Evolutionary conservation across 2,888 invertebrate genomes (phyloP).

Genomic region (Crepidodera aurea): DNA sequence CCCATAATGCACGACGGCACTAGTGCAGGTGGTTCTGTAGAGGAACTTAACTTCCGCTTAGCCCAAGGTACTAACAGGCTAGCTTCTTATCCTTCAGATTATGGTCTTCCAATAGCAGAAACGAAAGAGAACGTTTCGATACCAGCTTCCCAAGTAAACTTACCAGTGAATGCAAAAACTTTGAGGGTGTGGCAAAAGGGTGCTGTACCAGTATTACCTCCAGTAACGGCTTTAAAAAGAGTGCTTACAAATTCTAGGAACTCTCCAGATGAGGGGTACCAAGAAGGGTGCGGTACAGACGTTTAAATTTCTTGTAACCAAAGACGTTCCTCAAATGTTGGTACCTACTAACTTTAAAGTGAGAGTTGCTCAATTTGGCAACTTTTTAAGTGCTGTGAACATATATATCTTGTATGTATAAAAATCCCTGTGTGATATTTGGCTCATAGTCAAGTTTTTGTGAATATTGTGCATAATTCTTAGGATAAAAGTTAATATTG

Average conservation of each 20-base stretch:
- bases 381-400: conserved; percentile 47
- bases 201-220: conserved; percentile 82
- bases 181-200: conserved; percentile 88
- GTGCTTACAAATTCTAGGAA: conserved; percentile 84
- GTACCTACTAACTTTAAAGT: not conserved
- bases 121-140: conserved; percentile 58
- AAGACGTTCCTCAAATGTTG: not conserved
- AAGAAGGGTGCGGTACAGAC: conserved; percentile 92
- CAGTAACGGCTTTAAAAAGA: conserved; percentile 84
- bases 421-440: conserved; percentile 50
- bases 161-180: conserved; percentile 76
- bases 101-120: conserved; percentile 76
- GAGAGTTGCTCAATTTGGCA: conserved; percentile 34
- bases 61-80: conserved; percentile 52
- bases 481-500: conserved; percentile 42
- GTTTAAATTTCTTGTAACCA: conserved; percentile 67
- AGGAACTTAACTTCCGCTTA: conserved; percentile 71
- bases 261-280: conserved; percentile 90
- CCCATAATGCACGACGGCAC: conserved; percentile 75
- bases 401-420: conserved; percentile 45
- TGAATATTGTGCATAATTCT: conserved; percentile 49
- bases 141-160: conserved; percentile 59
- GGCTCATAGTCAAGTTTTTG: conserved; percentile 47
- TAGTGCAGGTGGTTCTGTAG: conserved; percentile 68
- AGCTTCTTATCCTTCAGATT: conserved; percentile 76